These are phyloP conservation scores for Thomomys bottae DNA, from an alignment of 2,113 vertebrate species.

Conservation along the genomic window DNA sequence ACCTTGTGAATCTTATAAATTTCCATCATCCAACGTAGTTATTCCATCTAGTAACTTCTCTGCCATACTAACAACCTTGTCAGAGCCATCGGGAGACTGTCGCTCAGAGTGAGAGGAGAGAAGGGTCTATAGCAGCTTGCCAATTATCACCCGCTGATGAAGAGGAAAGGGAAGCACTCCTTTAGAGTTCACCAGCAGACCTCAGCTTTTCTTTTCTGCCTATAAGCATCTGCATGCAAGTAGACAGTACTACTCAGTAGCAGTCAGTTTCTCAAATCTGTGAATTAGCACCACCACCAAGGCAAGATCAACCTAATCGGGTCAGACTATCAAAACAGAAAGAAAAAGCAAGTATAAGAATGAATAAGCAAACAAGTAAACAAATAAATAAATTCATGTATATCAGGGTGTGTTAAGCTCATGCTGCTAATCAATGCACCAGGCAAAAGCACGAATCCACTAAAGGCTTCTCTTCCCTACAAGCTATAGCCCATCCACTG, in stretches of 20 bases:
- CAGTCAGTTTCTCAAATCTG: background rate
- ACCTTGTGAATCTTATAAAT: background rate
- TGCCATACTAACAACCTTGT: background rate
- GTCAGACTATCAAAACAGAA: background rate
- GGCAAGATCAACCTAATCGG: background rate
- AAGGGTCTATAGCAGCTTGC: constrained; percentile 8
- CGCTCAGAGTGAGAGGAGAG: background rate
- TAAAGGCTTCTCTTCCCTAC: background rate
- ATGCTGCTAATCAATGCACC: background rate
- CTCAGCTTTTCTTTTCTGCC: background rate
- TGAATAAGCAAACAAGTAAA: background rate
- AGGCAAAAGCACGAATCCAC: background rate
- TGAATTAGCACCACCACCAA: background rate
- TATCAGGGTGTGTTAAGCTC: background rate
- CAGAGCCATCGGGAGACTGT: background rate
- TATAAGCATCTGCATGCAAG: background rate
- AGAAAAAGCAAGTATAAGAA: constrained; percentile 20
- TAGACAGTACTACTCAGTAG: no score
- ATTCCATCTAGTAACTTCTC: background rate
- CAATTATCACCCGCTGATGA: background rate
- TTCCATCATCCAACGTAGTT: background rate
- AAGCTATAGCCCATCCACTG: background rate
- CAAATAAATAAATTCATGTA: background rate
- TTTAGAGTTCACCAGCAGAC: background rate
- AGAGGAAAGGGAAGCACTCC: background rate